Base-by-base conservation (phyloP, 2,797 vertebrate genomes). In the Gastrophryne carolinensis region DNA sequence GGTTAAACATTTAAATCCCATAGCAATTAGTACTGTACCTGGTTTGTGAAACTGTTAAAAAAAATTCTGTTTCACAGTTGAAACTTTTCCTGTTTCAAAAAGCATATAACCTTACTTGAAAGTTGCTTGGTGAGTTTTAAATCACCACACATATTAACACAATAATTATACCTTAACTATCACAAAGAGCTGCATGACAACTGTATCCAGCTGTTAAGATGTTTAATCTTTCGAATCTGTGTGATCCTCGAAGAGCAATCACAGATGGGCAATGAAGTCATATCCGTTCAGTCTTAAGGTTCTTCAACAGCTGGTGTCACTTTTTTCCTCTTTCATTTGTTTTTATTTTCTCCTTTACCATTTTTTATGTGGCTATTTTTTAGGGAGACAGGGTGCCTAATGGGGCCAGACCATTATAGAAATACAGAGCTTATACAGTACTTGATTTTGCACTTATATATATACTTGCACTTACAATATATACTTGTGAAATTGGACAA, bases 251-350 rank as follows among this genome's bases (percentile, higher is more conserved):
- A 62, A 69, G 77, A 86, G 79, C 69, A 80, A 69, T 84, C 83
- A 57, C 80, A 86, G 83, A 84, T 86, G 84, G 19, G 0, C 73
- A 62, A 29, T 72, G 56, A 80, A 82, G 83, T 82, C 81, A 84
- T 77, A 78, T 82, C 80, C 84, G 73, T 75, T 81, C 78, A 80
- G 80, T 83, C 79, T 68, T 82, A 79, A 81, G 84, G 83, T 41
- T 82, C 79, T 83, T 81, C 64, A 78, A 64, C 81, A 86, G 82
- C 82, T 86, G 85, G 57, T 60, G 72, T 82, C 82, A 65, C 57
- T 80, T 84, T 76, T 47, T 79, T 39, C 13, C 58, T 81, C 83
- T 73, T 34, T 19, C 37, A 50, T 67, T 75, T 50, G 29, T 52
- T 52, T 67, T 35, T 29, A 15, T 56, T 37, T 26, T 27, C 37